A percentile compares a stretch with the other conserved stretches of the same genome.
Evolutionary conservation across 2,888 invertebrate genomes (phyloP).

Genomic region (Apomyelois bistriatella): DNA sequence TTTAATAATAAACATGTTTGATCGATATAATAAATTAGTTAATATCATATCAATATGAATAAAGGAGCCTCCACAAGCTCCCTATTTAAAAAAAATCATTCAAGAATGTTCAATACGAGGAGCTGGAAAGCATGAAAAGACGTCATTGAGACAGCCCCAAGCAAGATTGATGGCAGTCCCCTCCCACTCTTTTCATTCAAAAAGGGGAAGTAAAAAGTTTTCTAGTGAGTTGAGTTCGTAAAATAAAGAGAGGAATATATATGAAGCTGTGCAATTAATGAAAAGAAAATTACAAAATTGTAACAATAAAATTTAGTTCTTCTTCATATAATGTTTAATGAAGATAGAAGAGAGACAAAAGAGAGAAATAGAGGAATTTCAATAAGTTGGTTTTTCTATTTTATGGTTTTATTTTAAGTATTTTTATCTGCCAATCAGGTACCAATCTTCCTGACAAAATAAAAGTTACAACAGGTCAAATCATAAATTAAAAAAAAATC

Average conservation of each 20-base stretch:
- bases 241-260: background rate
- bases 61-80: constrained; percentile 16
- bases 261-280: background rate
- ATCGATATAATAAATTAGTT: background rate
- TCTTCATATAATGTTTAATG: too few relatives aligned
- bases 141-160: constrained; percentile 44
- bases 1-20: too few relatives aligned
- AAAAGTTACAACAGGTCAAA: too few relatives aligned
- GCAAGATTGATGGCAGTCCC: constrained; percentile 63
- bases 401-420: too few relatives aligned
- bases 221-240: constrained; percentile 23
- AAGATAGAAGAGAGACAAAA: too few relatives aligned
- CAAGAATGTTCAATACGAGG: constrained; percentile 39
- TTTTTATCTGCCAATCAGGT: too few relatives aligned
- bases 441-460: too few relatives aligned
- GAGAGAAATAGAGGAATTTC: too few relatives aligned
- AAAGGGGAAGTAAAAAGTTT: constrained; percentile 44
- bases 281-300: background rate
- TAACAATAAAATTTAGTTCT: background rate
- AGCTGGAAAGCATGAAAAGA: constrained; percentile 49
- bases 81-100: constrained; percentile 38
- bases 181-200: constrained; percentile 45
- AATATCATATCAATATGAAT: constrained; percentile 10
- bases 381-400: too few relatives aligned
- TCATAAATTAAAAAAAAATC: too few relatives aligned